phyloP scores from a whole-genome alignment of 1,140 invertebrate species.

The Acromyrmex heyeri region DNA sequence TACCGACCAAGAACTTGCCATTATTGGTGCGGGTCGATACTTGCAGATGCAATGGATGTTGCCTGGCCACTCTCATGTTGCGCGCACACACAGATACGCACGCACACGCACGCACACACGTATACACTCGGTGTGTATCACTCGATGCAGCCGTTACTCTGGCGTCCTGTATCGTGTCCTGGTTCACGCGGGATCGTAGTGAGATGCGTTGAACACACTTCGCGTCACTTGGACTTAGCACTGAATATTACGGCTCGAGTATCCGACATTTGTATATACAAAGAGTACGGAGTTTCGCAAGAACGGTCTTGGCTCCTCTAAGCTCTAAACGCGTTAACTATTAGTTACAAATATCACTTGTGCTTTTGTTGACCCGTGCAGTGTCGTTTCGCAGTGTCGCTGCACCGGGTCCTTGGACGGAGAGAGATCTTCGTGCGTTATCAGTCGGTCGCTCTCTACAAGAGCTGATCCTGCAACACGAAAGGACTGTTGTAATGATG shows the following conservation, averaged over 20 bases:
- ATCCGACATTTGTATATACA: constrained; percentile 40
- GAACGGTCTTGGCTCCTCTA: constrained; percentile 31
- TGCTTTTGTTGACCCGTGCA: constrained; percentile 70
- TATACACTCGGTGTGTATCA: neutral
- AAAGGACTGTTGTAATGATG: constrained; percentile 12
- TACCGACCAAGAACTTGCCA: constrained; percentile 84
- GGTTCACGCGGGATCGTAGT: neutral
- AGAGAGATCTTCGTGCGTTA: constrained; percentile 78
- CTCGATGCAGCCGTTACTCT: neutral
- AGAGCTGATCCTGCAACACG: constrained; percentile 67
- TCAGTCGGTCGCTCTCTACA: constrained; percentile 63
- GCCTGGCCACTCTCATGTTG: constrained; percentile 85
- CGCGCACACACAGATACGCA: constrained; percentile 54
- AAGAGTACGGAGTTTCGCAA: constrained; percentile 10
- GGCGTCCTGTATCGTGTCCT: neutral
- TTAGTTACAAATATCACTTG: constrained; percentile 74
- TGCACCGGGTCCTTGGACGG: constrained; percentile 80
- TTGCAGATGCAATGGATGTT: constrained; percentile 84
- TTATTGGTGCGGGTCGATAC: constrained; percentile 81
- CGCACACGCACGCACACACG: constrained; percentile 29
- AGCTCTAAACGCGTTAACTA: constrained; percentile 65
- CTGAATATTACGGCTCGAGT: constrained; percentile 35
- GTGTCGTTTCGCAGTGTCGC: constrained; percentile 62
- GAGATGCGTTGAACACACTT: constrained; percentile 67
- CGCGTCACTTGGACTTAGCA: constrained; percentile 41